Conservation (phyloP, 2,113 vertebrate genomes). For the Neopipo cinnamomea region DNA sequence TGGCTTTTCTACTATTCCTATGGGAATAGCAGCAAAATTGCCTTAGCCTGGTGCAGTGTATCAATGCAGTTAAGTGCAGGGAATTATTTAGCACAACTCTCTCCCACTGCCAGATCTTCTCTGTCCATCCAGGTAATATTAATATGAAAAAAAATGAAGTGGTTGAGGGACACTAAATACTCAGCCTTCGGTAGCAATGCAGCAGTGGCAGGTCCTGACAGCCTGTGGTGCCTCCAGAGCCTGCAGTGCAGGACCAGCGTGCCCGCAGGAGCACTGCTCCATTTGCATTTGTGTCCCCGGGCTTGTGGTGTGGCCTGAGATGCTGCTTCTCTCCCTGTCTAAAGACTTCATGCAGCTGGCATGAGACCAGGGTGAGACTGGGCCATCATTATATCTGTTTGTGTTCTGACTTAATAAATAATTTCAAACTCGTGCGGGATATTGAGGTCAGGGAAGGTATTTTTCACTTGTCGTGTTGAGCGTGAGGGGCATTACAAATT, state of each 20-base stretch:
- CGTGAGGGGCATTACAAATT: neutral
- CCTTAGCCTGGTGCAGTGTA: neutral
- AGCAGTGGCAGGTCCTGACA: no score
- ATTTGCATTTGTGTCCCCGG: accelerated
- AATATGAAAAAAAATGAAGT: neutral
- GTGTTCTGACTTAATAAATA: neutral
- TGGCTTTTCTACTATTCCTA: neutral
- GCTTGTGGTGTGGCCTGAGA: neutral
- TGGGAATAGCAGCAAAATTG: neutral
- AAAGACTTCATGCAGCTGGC: neutral
- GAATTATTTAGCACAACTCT: neutral
- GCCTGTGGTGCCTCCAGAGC: neutral
- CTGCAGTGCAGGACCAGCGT: accelerated
- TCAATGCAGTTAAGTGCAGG: neutral
- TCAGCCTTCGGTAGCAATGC: neutral
- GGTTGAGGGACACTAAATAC: neutral
- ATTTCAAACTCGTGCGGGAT: neutral
- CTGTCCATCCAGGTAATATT: neutral
- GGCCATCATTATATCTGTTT: neutral
- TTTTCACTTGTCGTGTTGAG: neutral
- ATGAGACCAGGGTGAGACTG: neutral
- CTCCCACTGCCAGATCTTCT: neutral
- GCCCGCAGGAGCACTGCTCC: accelerated
- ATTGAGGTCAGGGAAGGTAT: neutral
- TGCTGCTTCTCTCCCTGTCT: neutral